Conservation (phyloP, 2,888 invertebrate species). For the Euplagia quadripunctaria region DNA sequence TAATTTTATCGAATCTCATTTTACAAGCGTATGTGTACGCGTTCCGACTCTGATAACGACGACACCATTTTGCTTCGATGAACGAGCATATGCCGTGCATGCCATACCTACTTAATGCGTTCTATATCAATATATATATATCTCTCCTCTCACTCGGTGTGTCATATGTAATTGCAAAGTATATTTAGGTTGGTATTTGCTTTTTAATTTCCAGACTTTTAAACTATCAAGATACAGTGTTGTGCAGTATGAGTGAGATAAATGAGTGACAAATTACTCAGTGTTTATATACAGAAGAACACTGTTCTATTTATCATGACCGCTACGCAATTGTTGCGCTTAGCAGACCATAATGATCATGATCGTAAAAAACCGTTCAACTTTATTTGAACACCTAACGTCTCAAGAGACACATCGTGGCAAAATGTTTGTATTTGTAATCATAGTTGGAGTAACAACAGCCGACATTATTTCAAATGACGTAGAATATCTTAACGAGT, state of each 20-base stretch:
- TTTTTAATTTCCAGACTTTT: neutral
- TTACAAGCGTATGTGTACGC: too few relatives aligned
- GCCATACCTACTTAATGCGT: too few relatives aligned
- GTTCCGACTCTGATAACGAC: too few relatives aligned
- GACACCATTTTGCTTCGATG: too few relatives aligned
- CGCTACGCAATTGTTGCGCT: slow-evolving; percentile 72
- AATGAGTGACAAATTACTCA: neutral
- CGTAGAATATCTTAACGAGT: slow-evolving; percentile 88
- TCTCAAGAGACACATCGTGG: slow-evolving; percentile 54
- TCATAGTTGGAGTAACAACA: slow-evolving; percentile 52
- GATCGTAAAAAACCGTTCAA: slow-evolving; percentile 55
- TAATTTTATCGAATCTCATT: too few relatives aligned
- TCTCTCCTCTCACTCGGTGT: too few relatives aligned
- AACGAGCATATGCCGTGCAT: too few relatives aligned
- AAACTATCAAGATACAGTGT: neutral
- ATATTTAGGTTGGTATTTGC: too few relatives aligned
- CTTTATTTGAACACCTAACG: slow-evolving; percentile 56
- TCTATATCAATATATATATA: too few relatives aligned
- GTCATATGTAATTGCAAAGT: too few relatives aligned
- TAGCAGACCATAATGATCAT: slow-evolving; percentile 68
- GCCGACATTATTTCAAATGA: slow-evolving; percentile 68
- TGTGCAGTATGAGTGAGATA: neutral
- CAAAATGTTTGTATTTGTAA: slow-evolving; percentile 62
- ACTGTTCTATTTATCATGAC: slow-evolving; percentile 62
- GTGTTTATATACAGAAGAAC: slow-evolving; percentile 38